These are phyloP conservation scores for Megaceryle maxima DNA, from an alignment of 2,113 vertebrate genomes.

Conservation along the genomic window DNA sequence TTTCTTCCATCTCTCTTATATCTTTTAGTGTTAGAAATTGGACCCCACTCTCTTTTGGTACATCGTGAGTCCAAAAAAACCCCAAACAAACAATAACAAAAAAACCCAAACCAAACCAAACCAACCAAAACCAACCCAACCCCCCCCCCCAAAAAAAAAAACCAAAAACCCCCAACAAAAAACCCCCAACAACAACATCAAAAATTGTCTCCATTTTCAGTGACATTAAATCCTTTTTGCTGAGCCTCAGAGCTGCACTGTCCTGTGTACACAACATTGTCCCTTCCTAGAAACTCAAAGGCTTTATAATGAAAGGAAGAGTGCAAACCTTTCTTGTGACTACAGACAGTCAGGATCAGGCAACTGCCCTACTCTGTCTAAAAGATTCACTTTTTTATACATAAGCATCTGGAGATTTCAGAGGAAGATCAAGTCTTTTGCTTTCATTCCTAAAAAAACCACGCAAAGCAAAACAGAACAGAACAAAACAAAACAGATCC, in stretches of 20 bases:
- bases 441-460: not conserved
- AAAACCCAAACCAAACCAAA: no score
- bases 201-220: not conserved
- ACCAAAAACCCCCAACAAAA: not conserved
- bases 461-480: not conserved
- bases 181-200: no score
- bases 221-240: not conserved
- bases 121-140: not conserved
- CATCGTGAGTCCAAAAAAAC: not conserved
- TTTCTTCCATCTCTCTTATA: not conserved
- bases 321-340: not conserved
- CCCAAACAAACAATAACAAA: not conserved
- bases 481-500: not conserved
- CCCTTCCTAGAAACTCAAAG: not conserved
- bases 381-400: not conserved
- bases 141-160: not conserved
- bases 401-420: not conserved
- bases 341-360: not conserved
- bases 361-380: not conserved
- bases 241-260: not conserved
- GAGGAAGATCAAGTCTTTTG: not conserved
- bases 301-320: not conserved
- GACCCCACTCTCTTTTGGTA: not conserved
- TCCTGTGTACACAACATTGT: fast-evolving
- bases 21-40: not conserved